Conservation (phyloP, 2,888 invertebrate species). For the Dyspetes luteomarginatus region DNA sequence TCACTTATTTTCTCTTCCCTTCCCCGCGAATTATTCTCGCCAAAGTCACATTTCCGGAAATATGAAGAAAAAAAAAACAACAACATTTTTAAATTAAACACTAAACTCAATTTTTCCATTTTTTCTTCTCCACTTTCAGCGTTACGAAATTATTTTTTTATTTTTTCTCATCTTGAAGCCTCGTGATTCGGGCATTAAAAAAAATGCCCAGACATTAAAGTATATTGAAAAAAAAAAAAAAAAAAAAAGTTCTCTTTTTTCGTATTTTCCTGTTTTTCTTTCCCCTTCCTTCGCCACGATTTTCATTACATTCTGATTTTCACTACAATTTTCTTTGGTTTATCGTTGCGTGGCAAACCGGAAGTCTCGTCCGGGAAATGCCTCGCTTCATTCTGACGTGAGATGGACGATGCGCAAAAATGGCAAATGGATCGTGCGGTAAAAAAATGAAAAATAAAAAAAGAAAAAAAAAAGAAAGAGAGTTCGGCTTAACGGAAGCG, state of each 20-base stretch:
- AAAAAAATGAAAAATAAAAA: background rate
- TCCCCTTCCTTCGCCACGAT: too few species aligned
- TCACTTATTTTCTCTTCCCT: too few species aligned
- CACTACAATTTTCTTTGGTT: slow-evolving; percentile 34
- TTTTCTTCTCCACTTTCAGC: too few species aligned
- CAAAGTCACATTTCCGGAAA: too few species aligned
- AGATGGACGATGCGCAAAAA: slow-evolving; percentile 24
- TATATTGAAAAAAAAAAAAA: slow-evolving; percentile 5
- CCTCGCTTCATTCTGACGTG: background rate
- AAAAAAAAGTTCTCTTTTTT: too few species aligned
- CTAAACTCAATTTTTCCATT: too few species aligned
- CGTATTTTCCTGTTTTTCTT: too few species aligned
- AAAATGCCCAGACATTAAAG: background rate
- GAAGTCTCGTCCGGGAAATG: slow-evolving; percentile 45
- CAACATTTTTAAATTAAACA: too few species aligned
- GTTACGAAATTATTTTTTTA: background rate
- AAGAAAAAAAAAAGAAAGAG: slow-evolving; percentile 1
- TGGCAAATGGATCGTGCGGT: slow-evolving; percentile 32
- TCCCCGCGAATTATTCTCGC: too few species aligned
- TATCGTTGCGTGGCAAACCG: slow-evolving; percentile 63
- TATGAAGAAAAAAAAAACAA: too few species aligned
- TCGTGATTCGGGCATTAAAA: background rate
- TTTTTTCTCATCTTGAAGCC: background rate
- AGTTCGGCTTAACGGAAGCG: slow-evolving; percentile 52
- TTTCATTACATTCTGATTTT: slow-evolving; percentile 13